phyloP scores from a whole-genome alignment of 1,140 invertebrate genomes.

The Eupristina koningsbergeri region DNA sequence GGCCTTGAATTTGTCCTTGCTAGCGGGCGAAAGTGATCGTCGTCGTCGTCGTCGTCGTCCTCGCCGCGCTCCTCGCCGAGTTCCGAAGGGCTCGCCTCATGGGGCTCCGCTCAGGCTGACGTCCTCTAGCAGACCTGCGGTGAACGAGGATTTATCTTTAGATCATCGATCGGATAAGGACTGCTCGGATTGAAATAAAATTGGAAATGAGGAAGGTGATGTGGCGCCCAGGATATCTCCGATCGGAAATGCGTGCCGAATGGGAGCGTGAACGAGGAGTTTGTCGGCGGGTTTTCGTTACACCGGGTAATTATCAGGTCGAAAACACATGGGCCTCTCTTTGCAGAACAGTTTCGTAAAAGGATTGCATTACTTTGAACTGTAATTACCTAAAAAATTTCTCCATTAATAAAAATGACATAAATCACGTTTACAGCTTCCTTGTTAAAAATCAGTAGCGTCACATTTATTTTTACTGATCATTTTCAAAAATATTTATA shows the following conservation, averaged over 20 bases:
- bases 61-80: constrained; percentile 11
- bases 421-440: neutral
- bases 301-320: no score
- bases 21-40: neutral
- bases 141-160: no score
- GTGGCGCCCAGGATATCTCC: no score
- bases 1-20: neutral
- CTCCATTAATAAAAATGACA: neutral
- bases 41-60: neutral
- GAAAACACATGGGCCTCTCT: neutral
- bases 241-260: neutral
- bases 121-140: neutral
- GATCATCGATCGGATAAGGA: neutral
- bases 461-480: neutral
- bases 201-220: neutral
- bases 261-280: no score
- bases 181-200: neutral
- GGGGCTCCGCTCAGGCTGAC: neutral
- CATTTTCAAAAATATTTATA: neutral
- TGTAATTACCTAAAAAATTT: neutral
- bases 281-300: no score
- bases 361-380: neutral
- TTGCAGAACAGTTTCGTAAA: neutral
- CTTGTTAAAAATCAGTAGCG: neutral
- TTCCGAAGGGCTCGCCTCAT: constrained; percentile 27